Evolutionary conservation across 2,113 vertebrate genomes (phyloP), one percentile per base, ranked within the genome.

Genomic region (Camelus bactrianus): DNA sequence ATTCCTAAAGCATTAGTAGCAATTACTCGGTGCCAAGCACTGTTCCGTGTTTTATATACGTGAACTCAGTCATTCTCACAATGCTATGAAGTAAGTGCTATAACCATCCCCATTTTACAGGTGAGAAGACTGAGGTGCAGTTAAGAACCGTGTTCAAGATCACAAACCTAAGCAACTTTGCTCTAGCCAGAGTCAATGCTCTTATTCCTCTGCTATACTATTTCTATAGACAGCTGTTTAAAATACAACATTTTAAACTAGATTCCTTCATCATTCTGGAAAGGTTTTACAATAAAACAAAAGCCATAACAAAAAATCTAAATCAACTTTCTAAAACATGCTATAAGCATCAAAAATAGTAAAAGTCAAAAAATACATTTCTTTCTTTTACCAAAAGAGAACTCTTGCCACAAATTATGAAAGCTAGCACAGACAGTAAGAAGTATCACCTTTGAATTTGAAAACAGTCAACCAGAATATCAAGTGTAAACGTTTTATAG

Each of bases 321-420:
- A 89, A 77, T 46, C 87, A 70, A 52, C 46, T 48, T 89, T 76
- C 75, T 58, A 46, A 96, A 96, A 38, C 52, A 35, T 73, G 48
- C 11, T 58, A 26, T 52, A 77, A 48, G 19, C 20, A 50, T 35
- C 69, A 77, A 89, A 82, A 90, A 76, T 70, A 56, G 16, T 22
- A 42, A 64, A 81, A 82, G 35, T 87, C 28, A 46, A 89, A 94
- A 72, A 80, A 38, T 12, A 15, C 11, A 35, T 6, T 50, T 50
- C 12, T 83, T 56, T 42, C 50, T 52, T 64, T 83, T 58, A 79
- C 16, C 20, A 79, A 79, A 56, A 56, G 35, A 76, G 50, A 46
- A 70, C 67, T 42, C n/a, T 26, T 70, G 86, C 26, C 54, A 54
- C n/a, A 60, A 92, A 60, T 77, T 70, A 48, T 77, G 80, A 22